These are phyloP conservation scores for Drosophila infuscata DNA, from an alignment of 2,888 invertebrate species.

Conservation along the genomic window DNA sequence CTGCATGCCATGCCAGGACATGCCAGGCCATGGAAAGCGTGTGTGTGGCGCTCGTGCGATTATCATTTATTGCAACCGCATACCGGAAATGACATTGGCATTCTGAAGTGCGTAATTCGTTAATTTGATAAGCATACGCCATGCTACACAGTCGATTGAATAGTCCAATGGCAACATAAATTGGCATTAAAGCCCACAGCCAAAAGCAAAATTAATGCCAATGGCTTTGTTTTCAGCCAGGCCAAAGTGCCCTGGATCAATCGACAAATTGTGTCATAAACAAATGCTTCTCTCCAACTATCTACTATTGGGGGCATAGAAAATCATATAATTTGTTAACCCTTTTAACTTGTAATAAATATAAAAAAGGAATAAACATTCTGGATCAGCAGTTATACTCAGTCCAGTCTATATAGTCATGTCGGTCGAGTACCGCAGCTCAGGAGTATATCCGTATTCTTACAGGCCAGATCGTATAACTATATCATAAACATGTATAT, in stretches of 20 bases:
- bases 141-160: constrained; percentile 64
- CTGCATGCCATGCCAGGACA: neutral
- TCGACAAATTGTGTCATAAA: constrained; percentile 5
- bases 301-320: neutral
- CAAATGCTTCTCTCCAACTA: neutral
- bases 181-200: constrained; percentile 26
- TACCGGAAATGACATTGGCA: constrained; percentile 63
- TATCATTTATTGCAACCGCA: constrained; percentile 78
- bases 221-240: constrained; percentile 17
- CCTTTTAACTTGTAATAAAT: too few relatives aligned
- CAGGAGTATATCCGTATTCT: neutral
- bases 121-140: constrained; percentile 78
- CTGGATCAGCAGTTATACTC: neutral
- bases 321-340: neutral
- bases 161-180: constrained; percentile 40
- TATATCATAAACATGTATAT: too few relatives aligned
- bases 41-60: constrained; percentile 48
- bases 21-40: neutral
- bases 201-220: constrained; percentile 24
- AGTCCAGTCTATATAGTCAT: neutral
- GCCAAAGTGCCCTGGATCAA: constrained; percentile 11
- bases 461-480: neutral
- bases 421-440: neutral
- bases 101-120: constrained; percentile 71
- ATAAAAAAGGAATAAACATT: neutral